A percentile compares a stretch with the other conserved stretches of the same genome.
These are phyloP conservation scores for Myotis davidii DNA, from an alignment of 2,113 vertebrate genomes.

Conservation along the genomic window DNA sequence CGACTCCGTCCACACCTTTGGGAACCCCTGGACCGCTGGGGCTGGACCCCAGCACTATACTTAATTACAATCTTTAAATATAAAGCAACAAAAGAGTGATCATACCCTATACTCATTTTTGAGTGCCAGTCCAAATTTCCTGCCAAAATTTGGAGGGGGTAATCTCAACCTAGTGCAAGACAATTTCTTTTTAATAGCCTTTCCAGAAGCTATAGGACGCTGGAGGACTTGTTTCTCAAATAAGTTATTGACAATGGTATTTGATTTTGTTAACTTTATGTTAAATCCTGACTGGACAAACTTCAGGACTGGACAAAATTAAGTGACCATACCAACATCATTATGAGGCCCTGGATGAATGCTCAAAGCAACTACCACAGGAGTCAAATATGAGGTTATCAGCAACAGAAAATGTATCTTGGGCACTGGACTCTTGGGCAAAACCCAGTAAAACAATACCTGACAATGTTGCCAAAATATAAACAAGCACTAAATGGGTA, in stretches of 20 bases:
- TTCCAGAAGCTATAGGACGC: neutral
- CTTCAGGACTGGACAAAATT: neutral
- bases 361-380: neutral
- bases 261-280: neutral
- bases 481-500: neutral
- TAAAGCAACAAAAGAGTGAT: neutral
- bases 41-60: too few species aligned
- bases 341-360: neutral
- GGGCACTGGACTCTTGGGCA: neutral
- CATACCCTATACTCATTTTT: neutral
- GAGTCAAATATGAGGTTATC: neutral
- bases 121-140: neutral
- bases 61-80: neutral
- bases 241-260: neutral
- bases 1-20: too few species aligned
- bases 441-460: neutral
- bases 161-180: neutral
- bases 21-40: too few species aligned
- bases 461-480: neutral
- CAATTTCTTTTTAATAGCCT: neutral
- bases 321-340: neutral
- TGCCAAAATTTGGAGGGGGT: neutral
- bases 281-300: constrained; percentile 22
- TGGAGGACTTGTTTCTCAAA: neutral
- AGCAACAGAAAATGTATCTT: neutral